Evolutionary conservation across 2,113 vertebrate genomes (phyloP).

Genomic region (Tetrao urogallus): DNA sequence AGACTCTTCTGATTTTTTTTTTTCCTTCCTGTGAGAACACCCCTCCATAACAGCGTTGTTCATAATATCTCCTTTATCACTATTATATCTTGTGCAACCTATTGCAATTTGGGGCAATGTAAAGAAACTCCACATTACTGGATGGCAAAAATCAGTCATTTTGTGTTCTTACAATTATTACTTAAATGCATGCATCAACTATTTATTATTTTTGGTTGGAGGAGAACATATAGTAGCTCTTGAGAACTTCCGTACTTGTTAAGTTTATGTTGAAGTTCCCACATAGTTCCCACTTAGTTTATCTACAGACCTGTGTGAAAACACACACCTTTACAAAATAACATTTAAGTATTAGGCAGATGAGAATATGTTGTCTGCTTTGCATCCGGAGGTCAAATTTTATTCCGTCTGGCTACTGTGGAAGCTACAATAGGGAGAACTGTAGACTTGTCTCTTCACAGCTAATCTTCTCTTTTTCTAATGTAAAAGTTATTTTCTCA

Average conservation of each 20-base stretch:
- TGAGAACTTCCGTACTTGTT: background rate
- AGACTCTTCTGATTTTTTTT: background rate
- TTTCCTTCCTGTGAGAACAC: background rate
- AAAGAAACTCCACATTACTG: background rate
- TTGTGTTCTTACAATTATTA: background rate
- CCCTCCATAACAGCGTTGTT: background rate
- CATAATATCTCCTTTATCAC: background rate
- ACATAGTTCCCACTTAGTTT: background rate
- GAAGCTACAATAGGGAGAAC: background rate
- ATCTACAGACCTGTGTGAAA: background rate
- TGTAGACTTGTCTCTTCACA: background rate
- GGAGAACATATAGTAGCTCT: background rate
- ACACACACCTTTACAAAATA: background rate
- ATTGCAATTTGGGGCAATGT: accelerated
- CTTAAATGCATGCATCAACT: background rate
- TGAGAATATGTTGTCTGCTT: background rate
- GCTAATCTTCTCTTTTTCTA: background rate
- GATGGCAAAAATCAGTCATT: background rate
- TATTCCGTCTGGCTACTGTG: background rate
- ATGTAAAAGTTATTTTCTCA: background rate
- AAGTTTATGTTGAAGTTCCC: background rate
- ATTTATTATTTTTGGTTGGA: background rate
- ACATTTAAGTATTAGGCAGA: background rate
- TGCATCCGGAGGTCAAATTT: background rate
- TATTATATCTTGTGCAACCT: background rate